Evolutionary conservation across 2,113 vertebrate species (phyloP).

Genomic region (Tragelaphus buxtoni): DNA sequence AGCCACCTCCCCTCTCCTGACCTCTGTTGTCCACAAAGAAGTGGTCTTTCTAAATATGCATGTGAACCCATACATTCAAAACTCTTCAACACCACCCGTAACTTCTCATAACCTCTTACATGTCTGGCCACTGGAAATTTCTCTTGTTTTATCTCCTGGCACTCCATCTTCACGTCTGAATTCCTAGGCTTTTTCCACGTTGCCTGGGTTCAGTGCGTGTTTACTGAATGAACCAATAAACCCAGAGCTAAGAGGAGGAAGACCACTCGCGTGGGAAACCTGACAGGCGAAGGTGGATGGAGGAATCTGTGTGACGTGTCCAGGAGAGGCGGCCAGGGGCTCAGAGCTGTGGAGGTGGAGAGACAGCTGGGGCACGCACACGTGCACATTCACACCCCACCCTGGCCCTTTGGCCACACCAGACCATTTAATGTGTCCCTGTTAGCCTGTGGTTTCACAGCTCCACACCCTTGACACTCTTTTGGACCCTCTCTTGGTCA

Average conservation of each 20-base stretch:
- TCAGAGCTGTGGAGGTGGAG: neutral
- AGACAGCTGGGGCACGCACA: neutral
- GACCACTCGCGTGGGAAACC: neutral
- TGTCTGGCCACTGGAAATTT: neutral
- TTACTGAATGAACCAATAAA: neutral
- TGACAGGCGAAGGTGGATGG: neutral
- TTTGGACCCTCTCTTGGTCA: neutral
- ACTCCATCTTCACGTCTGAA: neutral
- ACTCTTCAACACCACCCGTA: neutral
- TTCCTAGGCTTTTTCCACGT: neutral
- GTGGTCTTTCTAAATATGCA: neutral
- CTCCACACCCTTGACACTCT: neutral
- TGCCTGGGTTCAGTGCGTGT: neutral
- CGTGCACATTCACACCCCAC: neutral
- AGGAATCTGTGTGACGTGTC: neutral
- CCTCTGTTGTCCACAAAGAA: neutral
- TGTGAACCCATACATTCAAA: neutral
- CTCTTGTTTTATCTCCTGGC: neutral
- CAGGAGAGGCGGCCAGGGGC: neutral
- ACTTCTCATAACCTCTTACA: neutral
- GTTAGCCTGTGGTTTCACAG: slow-evolving; percentile 25
- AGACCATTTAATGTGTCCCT: neutral
- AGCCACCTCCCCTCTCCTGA: neutral
- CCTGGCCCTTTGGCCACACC: neutral
- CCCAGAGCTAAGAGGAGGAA: neutral